These are phyloP conservation scores for Orestias chungarensis DNA, from an alignment of 2,797 vertebrate genomes.

Conservation along the genomic window DNA sequence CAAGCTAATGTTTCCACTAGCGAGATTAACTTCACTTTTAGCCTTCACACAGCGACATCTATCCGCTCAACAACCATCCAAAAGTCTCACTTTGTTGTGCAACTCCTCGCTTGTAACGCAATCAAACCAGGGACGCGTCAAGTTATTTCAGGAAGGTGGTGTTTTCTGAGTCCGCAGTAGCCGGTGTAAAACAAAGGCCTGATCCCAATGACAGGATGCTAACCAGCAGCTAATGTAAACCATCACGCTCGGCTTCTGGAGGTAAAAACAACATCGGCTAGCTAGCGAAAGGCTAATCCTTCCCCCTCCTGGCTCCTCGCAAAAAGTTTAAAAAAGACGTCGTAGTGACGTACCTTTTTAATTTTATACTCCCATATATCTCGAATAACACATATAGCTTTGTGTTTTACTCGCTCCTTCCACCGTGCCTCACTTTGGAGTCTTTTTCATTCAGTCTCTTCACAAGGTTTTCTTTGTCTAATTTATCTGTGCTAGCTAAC, in stretches of 20 bases:
- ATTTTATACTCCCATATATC: constrained; percentile 77
- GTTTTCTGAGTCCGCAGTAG: constrained; percentile 27
- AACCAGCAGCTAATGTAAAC: constrained; percentile 60
- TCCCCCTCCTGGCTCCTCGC: constrained; percentile 62
- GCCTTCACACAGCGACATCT: constrained; percentile 49
- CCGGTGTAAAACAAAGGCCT: constrained; percentile 69
- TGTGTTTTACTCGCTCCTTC: constrained; percentile 65
- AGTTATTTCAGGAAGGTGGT: constrained; percentile 25
- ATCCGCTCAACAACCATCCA: constrained; percentile 12
- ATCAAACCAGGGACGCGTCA: constrained; percentile 13
- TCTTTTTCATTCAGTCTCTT: constrained; percentile 68
- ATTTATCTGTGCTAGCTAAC: constrained; percentile 75
- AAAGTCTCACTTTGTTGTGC: background rate
- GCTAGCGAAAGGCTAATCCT: constrained; percentile 68
- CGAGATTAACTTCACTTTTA: constrained; percentile 59
- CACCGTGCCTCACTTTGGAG: constrained; percentile 63
- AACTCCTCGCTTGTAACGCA: background rate
- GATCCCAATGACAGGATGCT: constrained; percentile 61
- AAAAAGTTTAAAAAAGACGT: constrained; percentile 78
- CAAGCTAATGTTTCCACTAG: constrained; percentile 44
- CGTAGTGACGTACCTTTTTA: constrained; percentile 78
- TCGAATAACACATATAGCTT: constrained; percentile 65
- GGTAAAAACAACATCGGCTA: constrained; percentile 67
- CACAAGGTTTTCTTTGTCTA: constrained; percentile 77
- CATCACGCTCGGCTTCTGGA: constrained; percentile 52